Percentiles rank a stretch among this genome's conserved stretches.
Conservation (phyloP, 2,797 vertebrate genomes). For the Valencia hispanica region DNA sequence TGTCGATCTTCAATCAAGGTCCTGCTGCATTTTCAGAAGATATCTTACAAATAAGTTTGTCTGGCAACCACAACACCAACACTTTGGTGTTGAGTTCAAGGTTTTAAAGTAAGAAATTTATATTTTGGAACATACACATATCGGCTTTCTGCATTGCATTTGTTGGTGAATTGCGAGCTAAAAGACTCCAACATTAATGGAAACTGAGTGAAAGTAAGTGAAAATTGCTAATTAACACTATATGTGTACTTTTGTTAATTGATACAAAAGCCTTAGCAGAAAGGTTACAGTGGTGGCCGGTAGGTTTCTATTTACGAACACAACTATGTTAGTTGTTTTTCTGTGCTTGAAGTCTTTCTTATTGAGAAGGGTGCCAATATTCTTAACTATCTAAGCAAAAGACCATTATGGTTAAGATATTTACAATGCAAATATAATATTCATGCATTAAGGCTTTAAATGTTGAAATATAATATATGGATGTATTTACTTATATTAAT, state of each 20-base stretch:
- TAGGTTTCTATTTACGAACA: slow-evolving; percentile 23
- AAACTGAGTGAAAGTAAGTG: background rate
- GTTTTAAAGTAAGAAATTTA: background rate
- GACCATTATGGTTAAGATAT: background rate
- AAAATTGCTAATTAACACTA: slow-evolving; percentile 19
- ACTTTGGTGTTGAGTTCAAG: slow-evolving; percentile 11
- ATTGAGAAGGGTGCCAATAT: slow-evolving; percentile 18
- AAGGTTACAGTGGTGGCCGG: background rate
- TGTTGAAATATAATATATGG: background rate
- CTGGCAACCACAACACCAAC: slow-evolving; percentile 4
- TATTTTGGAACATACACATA: background rate
- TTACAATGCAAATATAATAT: background rate
- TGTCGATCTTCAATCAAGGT: slow-evolving; percentile 32
- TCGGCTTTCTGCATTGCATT: background rate
- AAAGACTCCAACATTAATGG: background rate
- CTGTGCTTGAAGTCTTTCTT: slow-evolving; percentile 8
- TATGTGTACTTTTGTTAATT: slow-evolving; percentile 4
- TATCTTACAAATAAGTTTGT: slow-evolving; percentile 23
- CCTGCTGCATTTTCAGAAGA: slow-evolving; percentile 21
- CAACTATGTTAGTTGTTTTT: slow-evolving; percentile 2
- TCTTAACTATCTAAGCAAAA: slow-evolving; percentile 17
- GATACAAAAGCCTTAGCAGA: slow-evolving; percentile 4
- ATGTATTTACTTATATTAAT: background rate
- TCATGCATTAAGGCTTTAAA: background rate
- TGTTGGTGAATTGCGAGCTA: background rate